Conservation (phyloP, 1,140 invertebrate genomes). For the Zaprionus ghesquierei region DNA sequence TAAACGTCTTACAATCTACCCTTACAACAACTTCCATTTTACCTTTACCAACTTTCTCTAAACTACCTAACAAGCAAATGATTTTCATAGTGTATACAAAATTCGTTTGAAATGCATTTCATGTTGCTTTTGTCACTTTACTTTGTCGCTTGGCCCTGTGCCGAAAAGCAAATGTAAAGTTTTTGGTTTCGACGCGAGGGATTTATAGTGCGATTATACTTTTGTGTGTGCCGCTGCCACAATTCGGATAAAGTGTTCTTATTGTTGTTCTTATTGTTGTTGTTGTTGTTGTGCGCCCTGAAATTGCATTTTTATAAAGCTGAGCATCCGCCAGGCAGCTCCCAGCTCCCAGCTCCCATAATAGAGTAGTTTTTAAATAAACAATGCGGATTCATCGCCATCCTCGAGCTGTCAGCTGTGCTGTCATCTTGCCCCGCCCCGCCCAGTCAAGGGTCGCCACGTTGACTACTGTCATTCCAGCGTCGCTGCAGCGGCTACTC, state of each 20-base stretch:
- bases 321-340: slow-evolving; percentile 32
- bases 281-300: slow-evolving; percentile 34
- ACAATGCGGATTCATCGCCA: slow-evolving; percentile 48
- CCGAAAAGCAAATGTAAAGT: slow-evolving; percentile 53
- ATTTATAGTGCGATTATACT: slow-evolving; percentile 60
- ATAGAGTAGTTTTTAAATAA: slow-evolving; percentile 63
- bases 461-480: slow-evolving; percentile 40
- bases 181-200: slow-evolving; percentile 59
- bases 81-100: not conserved
- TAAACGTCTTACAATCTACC: too few relatives aligned
- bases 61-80: too few relatives aligned
- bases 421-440: slow-evolving; percentile 37
- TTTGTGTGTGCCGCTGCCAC: slow-evolving; percentile 31
- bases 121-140: slow-evolving; percentile 21
- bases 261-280: slow-evolving; percentile 11
- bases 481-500: slow-evolving; percentile 11
- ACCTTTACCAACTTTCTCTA: too few relatives aligned
- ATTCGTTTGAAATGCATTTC: not conserved
- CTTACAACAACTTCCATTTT: too few relatives aligned
- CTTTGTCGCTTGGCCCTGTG: slow-evolving; percentile 29
- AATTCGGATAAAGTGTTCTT: slow-evolving; percentile 26
- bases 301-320: slow-evolving; percentile 65
- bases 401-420: slow-evolving; percentile 25
- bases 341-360: slow-evolving; percentile 38
- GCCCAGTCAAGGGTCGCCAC: slow-evolving; percentile 33